Base-by-base conservation (phyloP, 2,797 vertebrate genomes). In the Glossophaga mutica region DNA sequence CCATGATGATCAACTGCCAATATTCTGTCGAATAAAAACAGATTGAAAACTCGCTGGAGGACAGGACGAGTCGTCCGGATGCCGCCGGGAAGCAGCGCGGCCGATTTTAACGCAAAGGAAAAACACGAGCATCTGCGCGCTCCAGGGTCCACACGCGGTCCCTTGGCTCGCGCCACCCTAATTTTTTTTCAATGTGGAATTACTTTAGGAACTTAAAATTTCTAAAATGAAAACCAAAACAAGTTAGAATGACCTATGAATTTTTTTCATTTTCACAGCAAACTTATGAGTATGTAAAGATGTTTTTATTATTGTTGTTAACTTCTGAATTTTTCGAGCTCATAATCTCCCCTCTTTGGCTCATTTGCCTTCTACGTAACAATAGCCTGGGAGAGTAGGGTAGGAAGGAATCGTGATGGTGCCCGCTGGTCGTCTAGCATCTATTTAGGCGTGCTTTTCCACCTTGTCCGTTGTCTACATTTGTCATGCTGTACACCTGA, bases 191-290 rank as follows among this genome's bases (percentile, higher is more conserved):
- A 87, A 37, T 46, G 42, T 77, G 9, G 2, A 48, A 74, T 96
- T 85, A 77, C 29, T 82, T 81, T n/a, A 84, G 44, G 34, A 77
- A 84, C 22, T 74, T 87, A n/a, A 26, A 65, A 32, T 0, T 71
- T 87, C 79, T 92, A 74, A 70, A 87, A 83, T 91, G 50, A 91
- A 95, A 93, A 59, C 22, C 88, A 83, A 81, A 92, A 18, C 42
- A n/a, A 92, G 3, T 93, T 57, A 55, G 19, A 12, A 68, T 94
- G 59, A 37, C 37, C 34, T 67, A 44, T 34, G 15, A 73, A 10
- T 42, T 52, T 52, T 42, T 70, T 70, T 21, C 32, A 52, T 77
- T 77, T 50, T 52, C 22, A 55, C 34, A 79, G 34, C n/a, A 55
- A 79, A 55, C 12, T 77, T 55, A 48, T 16, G 48, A 9, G 22